A percentile compares a stretch with the other conserved stretches of the same genome.
These are phyloP conservation scores for Serrognathus titanus DNA, from an alignment of 2,888 invertebrate genomes.

Conservation along the genomic window DNA sequence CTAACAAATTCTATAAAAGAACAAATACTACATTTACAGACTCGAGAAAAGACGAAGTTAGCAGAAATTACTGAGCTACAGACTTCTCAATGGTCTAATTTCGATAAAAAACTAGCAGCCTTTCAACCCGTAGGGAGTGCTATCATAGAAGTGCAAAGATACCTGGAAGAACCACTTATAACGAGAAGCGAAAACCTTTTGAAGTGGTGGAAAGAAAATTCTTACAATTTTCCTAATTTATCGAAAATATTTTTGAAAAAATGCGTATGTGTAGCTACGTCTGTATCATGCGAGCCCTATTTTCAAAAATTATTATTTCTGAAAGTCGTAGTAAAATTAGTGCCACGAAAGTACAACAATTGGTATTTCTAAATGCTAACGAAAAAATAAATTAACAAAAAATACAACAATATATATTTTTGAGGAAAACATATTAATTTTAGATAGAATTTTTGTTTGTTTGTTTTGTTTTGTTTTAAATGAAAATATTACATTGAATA, in stretches of 20 bases:
- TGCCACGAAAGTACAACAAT: constrained; percentile 5
- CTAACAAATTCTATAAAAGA: not conserved
- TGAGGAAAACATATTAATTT: no score
- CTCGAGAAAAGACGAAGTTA: not conserved
- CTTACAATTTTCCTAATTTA: constrained; percentile 5
- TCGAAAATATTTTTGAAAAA: not conserved
- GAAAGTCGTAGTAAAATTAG: constrained; percentile 1
- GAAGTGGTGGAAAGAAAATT: constrained; percentile 29
- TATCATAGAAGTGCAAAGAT: constrained; percentile 12
- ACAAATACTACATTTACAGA: not conserved
- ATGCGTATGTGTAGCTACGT: not conserved
- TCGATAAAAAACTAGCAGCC: constrained; percentile 1
- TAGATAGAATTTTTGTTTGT: no score
- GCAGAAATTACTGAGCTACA: no score
- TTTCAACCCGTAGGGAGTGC: not conserved
- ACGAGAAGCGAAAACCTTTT: constrained; percentile 9
- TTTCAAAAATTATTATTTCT: constrained; percentile 1
- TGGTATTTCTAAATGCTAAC: not conserved
- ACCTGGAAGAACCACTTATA: constrained; percentile 14
- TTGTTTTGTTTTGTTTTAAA: no score
- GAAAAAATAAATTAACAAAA: no score
- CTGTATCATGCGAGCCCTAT: constrained; percentile 1
- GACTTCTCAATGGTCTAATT: not conserved
- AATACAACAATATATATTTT: no score
- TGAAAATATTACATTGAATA: no score